Percentiles rank a stretch among this genome's conserved stretches.
Evolutionary conservation across 2,113 vertebrate species (phyloP).

Genomic region (Tragelaphus strepsiceros): DNA sequence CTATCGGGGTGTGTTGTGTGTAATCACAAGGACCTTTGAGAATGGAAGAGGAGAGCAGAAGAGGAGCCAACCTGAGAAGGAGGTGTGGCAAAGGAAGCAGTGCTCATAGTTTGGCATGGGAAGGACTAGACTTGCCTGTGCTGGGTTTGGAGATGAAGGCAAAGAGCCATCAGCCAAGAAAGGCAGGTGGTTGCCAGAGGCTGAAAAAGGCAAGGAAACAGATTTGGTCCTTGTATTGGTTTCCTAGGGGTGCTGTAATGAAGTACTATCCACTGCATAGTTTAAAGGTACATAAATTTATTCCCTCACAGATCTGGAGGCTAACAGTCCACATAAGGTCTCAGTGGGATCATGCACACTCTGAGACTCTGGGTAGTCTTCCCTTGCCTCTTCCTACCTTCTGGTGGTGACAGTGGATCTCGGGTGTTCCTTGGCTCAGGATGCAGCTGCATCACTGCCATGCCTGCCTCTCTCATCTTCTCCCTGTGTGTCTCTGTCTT

Average conservation of each 20-base stretch:
- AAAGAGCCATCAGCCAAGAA: not conserved
- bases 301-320: not conserved
- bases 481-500: not conserved
- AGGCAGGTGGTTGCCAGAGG: not conserved
- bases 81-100: not conserved
- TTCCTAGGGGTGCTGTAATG: not conserved
- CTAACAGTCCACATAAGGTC: not conserved
- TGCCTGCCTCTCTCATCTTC: not conserved
- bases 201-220: not conserved
- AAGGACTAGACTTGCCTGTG: not conserved
- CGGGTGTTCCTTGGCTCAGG: not conserved
- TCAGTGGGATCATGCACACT: fast-evolving
- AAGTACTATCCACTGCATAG: not conserved
- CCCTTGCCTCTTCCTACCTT: not conserved
- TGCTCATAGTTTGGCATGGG: not conserved
- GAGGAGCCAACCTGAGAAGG: not conserved
- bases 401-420: fast-evolving
- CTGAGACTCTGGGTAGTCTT: not conserved
- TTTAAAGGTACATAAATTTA: not conserved
- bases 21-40: not conserved
- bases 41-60: not conserved
- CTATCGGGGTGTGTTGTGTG: not conserved
- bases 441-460: fast-evolving
- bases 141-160: not conserved
- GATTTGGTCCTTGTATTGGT: not conserved